phyloP scores from a whole-genome alignment of 2,113 vertebrate genomes.

The Shinisaurus crocodilurus region DNA sequence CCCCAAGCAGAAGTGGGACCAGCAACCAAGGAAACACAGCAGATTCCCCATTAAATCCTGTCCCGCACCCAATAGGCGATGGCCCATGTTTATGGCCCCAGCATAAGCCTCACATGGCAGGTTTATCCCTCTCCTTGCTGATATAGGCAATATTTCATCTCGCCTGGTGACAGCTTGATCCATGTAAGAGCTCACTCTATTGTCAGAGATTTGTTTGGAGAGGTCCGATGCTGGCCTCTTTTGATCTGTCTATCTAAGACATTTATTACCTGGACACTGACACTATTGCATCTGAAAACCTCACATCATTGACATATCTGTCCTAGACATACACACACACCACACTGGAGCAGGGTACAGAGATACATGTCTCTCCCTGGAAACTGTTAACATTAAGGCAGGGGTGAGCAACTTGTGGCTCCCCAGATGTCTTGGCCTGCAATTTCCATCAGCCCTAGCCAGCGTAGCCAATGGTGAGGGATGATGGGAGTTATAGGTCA shows the following conservation, averaged over 20 bases:
- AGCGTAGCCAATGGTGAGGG: no score
- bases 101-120: slow-evolving; percentile 29
- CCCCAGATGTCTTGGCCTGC: no score
- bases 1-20: slow-evolving; percentile 2
- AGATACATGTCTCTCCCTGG: neutral
- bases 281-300: neutral
- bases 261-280: slow-evolving; percentile 33
- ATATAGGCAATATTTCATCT: slow-evolving; percentile 5
- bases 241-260: slow-evolving; percentile 28
- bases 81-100: slow-evolving; percentile 16
- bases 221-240: slow-evolving; percentile 15
- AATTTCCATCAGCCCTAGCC: no score
- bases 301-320: slow-evolving; percentile 16
- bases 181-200: slow-evolving; percentile 29
- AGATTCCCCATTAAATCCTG: slow-evolving; percentile 10
- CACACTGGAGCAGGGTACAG: no score
- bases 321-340: neutral
- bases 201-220: slow-evolving; percentile 35
- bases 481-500: no score
- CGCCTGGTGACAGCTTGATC: slow-evolving; percentile 39
- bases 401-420: no score
- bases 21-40: neutral
- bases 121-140: slow-evolving; percentile 27
- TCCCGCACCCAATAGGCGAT: neutral
- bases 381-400: neutral